These are phyloP conservation scores for Anguilla marmorata DNA, from an alignment of 2,797 vertebrate genomes.

Conservation along the genomic window DNA sequence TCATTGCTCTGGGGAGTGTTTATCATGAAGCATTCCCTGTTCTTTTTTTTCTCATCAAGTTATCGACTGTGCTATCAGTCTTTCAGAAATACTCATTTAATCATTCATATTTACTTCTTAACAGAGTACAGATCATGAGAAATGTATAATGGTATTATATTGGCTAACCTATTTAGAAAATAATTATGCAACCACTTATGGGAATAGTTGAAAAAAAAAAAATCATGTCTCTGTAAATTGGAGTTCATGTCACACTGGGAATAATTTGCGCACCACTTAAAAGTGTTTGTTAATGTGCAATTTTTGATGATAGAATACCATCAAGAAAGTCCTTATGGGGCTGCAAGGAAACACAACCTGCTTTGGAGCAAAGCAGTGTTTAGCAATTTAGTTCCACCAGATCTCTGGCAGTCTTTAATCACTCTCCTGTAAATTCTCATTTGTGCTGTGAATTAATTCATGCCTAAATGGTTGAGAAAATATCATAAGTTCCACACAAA, in stretches of 20 bases:
- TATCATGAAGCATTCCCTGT: conserved; percentile 30
- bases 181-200: not conserved
- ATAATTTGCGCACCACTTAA: conserved; percentile 19
- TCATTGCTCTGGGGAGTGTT: not conserved
- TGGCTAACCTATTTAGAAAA: not conserved
- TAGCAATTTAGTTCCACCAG: not conserved
- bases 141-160: not conserved
- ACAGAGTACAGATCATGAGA: not conserved
- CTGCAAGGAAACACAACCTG: not conserved
- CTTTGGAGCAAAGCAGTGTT: not conserved
- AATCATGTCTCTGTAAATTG: conserved; percentile 18
- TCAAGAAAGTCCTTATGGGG: conserved; percentile 18
- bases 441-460: not conserved
- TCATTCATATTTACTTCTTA: conserved; percentile 4
- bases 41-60: conserved; percentile 47
- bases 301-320: conserved; percentile 22
- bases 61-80: conserved; percentile 42
- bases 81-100: not conserved
- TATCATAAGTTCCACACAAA: not conserved
- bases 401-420: not conserved
- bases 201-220: not conserved
- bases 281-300: conserved; percentile 17
- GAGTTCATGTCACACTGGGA: not conserved
- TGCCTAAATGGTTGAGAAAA: not conserved
- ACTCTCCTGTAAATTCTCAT: conserved; percentile 12